Evolutionary conservation across 2,113 vertebrate species (phyloP), one percentile per base, ranked within the genome.

Genomic region (Oenanthe oenanthe): DNA sequence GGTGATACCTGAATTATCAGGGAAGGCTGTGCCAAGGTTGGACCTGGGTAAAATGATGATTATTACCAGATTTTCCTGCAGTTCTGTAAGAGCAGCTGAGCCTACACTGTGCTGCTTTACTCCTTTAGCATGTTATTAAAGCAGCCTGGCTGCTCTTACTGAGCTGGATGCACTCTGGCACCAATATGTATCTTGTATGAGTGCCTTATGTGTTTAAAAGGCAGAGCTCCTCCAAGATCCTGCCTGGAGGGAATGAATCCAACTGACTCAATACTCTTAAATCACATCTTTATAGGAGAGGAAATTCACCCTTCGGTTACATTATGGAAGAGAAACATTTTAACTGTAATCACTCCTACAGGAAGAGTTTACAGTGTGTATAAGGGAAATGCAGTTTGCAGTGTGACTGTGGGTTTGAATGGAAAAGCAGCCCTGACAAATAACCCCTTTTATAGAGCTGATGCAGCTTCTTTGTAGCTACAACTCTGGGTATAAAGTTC

Each of bases 171-270:
- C 43, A 25, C 85, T 87, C 86, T 74, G 92, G 56, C 77, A 74
- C 67, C 87, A 58, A 21, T 58, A 31, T 58, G 51, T 28, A 63
- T 89, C 19, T 58, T 0, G 0, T 54, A 18, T 4, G 9, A 74
- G 80, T 26, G 79, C 68, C 76, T 80, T 77, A 47, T 38, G 51
- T 89, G 32, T 34, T 83, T 84, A 84, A 91, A 76, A 94, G 89
- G 80, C 80, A 86, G 68, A 89, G 89, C 6, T 92, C 51, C 43
- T 86, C 53, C 87, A 71, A 77, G 77, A 78, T 86, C 60, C 73
- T 91, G 92, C 84, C 73, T 9, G 5, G 65, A 60, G 77, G 87
- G 65, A 78, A 73, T 32, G 40, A 92, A 66, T 87, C 61, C 89
- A 89, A 58, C 43, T 67, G 89, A 81, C 77, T 93, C 73, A 51